A percentile compares a stretch with the other conserved stretches of the same genome.
Evolutionary conservation across 2,797 vertebrate species (phyloP).

Genomic region (Alcedo atthis): DNA sequence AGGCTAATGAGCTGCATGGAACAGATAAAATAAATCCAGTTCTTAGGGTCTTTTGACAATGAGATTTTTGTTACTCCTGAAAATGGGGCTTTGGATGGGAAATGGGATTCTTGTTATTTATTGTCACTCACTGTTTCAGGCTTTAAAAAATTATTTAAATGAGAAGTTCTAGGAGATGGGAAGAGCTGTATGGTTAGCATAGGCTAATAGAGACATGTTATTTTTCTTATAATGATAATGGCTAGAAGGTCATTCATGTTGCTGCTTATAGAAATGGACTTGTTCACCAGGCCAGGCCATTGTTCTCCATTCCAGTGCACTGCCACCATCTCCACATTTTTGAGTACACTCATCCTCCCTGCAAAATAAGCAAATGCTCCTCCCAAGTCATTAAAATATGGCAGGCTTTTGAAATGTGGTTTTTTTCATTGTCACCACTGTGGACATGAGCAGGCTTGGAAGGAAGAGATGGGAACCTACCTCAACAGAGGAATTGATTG

Average conservation of each 20-base stretch:
- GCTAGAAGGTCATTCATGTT: not conserved
- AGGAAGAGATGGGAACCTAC: not conserved
- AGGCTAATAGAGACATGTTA: not conserved
- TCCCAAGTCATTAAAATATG: not conserved
- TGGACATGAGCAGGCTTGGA: not conserved
- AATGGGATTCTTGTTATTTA: constrained; percentile 50
- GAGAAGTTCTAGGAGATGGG: not conserved
- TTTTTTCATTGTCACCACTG: not conserved
- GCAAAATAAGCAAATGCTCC: not conserved
- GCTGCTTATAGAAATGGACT: not conserved
- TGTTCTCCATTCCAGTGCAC: not conserved
- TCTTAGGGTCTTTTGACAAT: constrained; percentile 63
- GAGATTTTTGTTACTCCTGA: constrained; percentile 63
- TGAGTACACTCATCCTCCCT: rapidly evolving
- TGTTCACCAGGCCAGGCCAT: not conserved
- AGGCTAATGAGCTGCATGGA: constrained; percentile 69
- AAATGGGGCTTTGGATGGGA: constrained; percentile 43
- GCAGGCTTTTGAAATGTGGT: not conserved
- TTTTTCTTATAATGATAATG: not conserved
- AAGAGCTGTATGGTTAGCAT: constrained; percentile 4
- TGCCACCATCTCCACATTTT: not conserved
- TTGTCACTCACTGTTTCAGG: constrained; percentile 34
- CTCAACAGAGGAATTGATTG: not conserved
- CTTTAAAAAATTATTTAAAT: constrained; percentile 33
- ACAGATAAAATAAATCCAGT: constrained; percentile 61